A percentile compares a stretch with the other conserved stretches of the same genome.
These are phyloP conservation scores for Hippocampus guttulatus DNA, from an alignment of 2,113 vertebrate genomes.

Conservation along the genomic window DNA sequence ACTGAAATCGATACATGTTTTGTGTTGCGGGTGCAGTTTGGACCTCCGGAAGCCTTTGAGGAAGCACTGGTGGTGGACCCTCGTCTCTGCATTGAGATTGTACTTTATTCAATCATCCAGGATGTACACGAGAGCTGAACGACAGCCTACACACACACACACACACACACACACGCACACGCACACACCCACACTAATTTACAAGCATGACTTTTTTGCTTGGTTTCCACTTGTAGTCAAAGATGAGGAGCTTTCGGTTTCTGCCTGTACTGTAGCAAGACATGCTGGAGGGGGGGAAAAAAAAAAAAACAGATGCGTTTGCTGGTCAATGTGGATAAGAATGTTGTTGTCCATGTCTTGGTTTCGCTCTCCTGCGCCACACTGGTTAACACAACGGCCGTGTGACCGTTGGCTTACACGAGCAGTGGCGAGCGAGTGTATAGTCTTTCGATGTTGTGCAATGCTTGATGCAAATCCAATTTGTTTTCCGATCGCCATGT, in stretches of 20 bases:
- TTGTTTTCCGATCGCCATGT: constrained; percentile 28
- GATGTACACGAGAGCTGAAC: constrained; percentile 44
- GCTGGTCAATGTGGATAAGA: constrained; percentile 12
- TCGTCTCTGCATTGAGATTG: constrained; percentile 41
- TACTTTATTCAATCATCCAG: constrained; percentile 54
- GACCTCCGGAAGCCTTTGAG: constrained; percentile 28
- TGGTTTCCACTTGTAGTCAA: constrained; percentile 26
- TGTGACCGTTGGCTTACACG: constrained; percentile 19
- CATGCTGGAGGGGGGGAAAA: not conserved
- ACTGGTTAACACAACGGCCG: constrained; percentile 4
- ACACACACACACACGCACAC: constrained; percentile 18
- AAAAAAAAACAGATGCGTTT: constrained; percentile 3
- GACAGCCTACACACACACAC: constrained; percentile 20
- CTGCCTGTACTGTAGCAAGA: constrained; percentile 8
- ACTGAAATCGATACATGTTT: not conserved
- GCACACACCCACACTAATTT: constrained; percentile 9
- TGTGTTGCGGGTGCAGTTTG: constrained; percentile 18
- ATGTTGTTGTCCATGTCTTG: constrained; percentile 12
- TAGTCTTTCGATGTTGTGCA: constrained; percentile 53
- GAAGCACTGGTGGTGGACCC: constrained; percentile 36
- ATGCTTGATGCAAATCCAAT: constrained; percentile 41
- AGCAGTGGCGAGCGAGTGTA: constrained; percentile 21
- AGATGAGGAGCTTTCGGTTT: constrained; percentile 7
- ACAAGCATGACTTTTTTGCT: constrained; percentile 34
- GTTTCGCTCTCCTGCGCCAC: constrained; percentile 4